Conservation (phyloP, 2,888 invertebrate genomes). For the Marronus borbonicus region DNA sequence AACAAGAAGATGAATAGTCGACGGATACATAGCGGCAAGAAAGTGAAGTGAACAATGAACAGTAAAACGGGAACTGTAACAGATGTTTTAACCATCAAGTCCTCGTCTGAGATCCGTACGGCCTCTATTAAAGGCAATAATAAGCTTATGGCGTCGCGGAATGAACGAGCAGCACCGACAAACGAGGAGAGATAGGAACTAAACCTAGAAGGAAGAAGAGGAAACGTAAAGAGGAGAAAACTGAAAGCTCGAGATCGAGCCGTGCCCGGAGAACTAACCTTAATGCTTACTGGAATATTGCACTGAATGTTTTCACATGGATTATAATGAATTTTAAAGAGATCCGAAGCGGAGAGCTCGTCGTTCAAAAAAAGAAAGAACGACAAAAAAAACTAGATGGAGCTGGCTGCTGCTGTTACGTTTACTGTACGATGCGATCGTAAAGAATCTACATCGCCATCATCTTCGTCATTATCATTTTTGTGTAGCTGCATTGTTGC, state of each 20-base stretch:
- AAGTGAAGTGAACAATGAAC: conserved; percentile 27
- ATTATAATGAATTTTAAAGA: conserved; percentile 29
- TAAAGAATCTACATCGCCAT: conserved; percentile 18
- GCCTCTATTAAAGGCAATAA: conserved; percentile 29
- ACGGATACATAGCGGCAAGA: not conserved
- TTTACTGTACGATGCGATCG: not conserved
- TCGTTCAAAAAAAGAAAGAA: not conserved
- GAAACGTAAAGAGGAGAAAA: not conserved
- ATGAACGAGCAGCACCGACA: not conserved
- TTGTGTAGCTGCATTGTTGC: conserved; percentile 8
- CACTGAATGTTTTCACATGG: conserved; percentile 29
- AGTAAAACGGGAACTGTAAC: conserved; percentile 20
- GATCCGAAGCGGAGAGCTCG: conserved; percentile 22
- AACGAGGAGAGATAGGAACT: not conserved
- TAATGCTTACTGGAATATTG: conserved; percentile 25
- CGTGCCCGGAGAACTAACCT: conserved; percentile 7
- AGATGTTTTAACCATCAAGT: conserved; percentile 23
- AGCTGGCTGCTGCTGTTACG: not conserved
- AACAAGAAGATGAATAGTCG: conserved; percentile 16
- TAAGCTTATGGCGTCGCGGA: conserved; percentile 18
- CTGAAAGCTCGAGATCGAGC: conserved; percentile 18
- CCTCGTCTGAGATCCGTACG: conserved; percentile 18
- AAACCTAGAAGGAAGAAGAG: not conserved
- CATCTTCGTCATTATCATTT: conserved; percentile 25
- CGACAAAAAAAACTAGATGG: conserved; percentile 6